Conservation (phyloP, 1,140 invertebrate genomes). For the Zaprionus capensis region DNA sequence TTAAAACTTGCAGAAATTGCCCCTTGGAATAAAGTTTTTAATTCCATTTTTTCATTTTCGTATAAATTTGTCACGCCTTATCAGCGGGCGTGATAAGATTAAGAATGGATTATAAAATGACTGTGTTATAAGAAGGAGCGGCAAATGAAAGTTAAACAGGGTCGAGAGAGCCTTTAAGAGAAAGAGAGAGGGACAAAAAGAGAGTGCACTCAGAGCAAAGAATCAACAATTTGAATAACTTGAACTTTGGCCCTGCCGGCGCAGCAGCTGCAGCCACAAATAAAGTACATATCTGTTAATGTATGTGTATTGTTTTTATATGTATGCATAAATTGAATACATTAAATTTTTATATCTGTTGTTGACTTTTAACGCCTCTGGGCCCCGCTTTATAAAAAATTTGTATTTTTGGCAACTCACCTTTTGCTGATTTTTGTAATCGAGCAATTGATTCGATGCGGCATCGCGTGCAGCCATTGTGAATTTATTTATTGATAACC, state of each 20-base stretch:
- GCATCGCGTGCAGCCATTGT: constrained; percentile 87
- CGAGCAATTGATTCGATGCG: constrained; percentile 88
- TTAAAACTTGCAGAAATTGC: background rate
- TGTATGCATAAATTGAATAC: background rate
- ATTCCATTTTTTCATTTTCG: background rate
- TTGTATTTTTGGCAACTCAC: constrained; percentile 84
- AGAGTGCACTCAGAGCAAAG: constrained; percentile 10
- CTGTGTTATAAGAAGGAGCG: background rate
- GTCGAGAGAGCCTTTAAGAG: background rate
- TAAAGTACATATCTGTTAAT: background rate
- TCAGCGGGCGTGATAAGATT: constrained; percentile 30
- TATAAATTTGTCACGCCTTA: constrained; percentile 12
- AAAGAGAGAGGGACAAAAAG: background rate
- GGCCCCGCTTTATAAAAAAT: constrained; percentile 4
- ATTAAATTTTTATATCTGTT: constrained; percentile 3
- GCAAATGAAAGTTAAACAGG: background rate
- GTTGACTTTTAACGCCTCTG: constrained; percentile 5
- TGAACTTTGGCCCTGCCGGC: constrained; percentile 36
- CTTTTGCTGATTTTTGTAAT: constrained; percentile 87
- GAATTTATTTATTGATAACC: constrained; percentile 52
- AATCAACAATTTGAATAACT: constrained; percentile 19
- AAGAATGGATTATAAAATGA: constrained; percentile 11
- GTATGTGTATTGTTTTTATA: background rate
- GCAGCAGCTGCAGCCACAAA: background rate
- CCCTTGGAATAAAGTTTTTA: constrained; percentile 18